phyloP scores from a whole-genome alignment of 2,113 vertebrate genomes.

The Lagopus muta region DNA sequence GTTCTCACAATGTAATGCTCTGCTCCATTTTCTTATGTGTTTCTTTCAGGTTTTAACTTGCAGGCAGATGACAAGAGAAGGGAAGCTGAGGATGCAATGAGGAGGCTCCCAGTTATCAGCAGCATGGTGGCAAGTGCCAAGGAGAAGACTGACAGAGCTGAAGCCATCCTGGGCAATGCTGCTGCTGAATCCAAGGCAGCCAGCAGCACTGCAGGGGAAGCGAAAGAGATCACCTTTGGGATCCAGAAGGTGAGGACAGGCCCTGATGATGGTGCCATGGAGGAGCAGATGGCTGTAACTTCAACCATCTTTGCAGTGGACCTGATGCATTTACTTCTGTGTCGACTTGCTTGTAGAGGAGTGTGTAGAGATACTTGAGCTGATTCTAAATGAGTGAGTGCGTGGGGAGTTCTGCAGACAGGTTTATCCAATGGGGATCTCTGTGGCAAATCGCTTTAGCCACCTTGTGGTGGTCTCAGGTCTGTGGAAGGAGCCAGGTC shows the following conservation, averaged over 20 bases:
- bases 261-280: rapidly evolving
- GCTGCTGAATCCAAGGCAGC: slow-evolving; percentile 57
- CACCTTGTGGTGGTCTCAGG: background rate
- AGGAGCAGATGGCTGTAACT: background rate
- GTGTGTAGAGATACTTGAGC: background rate
- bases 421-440: background rate
- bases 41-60: slow-evolving; percentile 85
- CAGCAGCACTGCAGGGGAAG: slow-evolving; percentile 14
- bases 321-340: background rate
- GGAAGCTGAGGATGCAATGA: slow-evolving; percentile 83
- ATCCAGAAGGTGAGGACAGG: slow-evolving; percentile 82
- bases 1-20: rapidly evolving
- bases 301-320: too few species aligned
- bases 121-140: slow-evolving; percentile 78
- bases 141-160: slow-evolving; percentile 71
- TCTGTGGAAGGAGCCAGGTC: background rate
- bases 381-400: background rate
- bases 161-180: slow-evolving; percentile 66
- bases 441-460: background rate
- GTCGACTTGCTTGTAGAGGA: background rate
- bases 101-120: slow-evolving; percentile 81
- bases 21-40: rapidly evolving
- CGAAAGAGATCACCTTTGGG: slow-evolving; percentile 58
- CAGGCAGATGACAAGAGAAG: slow-evolving; percentile 79
- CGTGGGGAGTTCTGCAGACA: background rate